These are phyloP conservation scores for Xerus inauris DNA, from an alignment of 2,113 vertebrate species.

Conservation along the genomic window DNA sequence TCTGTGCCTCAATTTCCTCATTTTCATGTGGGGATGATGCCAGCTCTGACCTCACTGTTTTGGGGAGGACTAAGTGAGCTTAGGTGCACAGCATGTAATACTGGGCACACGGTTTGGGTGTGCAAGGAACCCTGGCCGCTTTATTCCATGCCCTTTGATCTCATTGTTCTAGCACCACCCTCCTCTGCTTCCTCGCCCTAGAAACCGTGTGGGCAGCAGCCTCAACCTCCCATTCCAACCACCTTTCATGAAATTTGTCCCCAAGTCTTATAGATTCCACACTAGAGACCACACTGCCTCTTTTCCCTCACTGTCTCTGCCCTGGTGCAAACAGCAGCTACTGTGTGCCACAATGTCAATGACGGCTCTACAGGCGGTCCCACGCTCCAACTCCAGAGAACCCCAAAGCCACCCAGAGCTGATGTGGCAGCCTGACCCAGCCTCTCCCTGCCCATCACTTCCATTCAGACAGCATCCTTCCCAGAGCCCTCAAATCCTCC, in stretches of 20 bases:
- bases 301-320: background rate
- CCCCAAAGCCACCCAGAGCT: background rate
- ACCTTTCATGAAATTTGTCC: background rate
- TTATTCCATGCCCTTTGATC: rapidly evolving
- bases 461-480: background rate
- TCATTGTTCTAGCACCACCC: rapidly evolving
- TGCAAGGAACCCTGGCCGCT: rapidly evolving
- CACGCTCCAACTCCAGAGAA: background rate
- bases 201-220: background rate
- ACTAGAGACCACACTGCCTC: background rate
- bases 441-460: background rate
- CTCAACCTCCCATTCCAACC: background rate
- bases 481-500: background rate
- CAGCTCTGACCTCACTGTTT: rapidly evolving
- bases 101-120: rapidly evolving
- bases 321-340: background rate
- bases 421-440: background rate
- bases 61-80: background rate
- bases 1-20: background rate
- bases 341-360: rapidly evolving
- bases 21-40: background rate
- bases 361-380: rapidly evolving
- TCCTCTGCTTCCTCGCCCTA: background rate
- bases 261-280: background rate
- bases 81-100: rapidly evolving